phyloP scores from a whole-genome alignment of 2,113 vertebrate genomes.

The Austrofundulus limnaeus region DNA sequence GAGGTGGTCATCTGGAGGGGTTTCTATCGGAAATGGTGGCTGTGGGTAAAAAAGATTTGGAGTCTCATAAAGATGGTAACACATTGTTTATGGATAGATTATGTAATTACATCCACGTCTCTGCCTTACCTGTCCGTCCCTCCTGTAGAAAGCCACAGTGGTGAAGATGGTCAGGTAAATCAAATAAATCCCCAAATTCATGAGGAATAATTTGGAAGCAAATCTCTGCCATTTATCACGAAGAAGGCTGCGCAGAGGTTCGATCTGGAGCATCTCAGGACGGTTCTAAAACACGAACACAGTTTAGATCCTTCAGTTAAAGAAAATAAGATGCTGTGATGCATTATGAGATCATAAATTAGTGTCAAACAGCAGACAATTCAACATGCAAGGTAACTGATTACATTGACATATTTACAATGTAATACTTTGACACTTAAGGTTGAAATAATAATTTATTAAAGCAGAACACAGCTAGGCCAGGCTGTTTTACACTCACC shows the following conservation, averaged over 20 bases:
- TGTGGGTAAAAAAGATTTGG: constrained; percentile 52
- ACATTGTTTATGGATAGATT: no score
- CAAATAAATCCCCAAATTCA: constrained; percentile 82
- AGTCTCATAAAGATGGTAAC: background rate
- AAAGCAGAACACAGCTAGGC: no score
- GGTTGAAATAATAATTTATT: no score
- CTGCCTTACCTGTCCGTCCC: constrained; percentile 75
- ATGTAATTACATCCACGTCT: background rate
- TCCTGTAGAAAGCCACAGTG: constrained; percentile 76
- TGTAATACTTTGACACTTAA: no score
- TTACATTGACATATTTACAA: no score
- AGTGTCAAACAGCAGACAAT: no score
- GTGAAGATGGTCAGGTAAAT: constrained; percentile 84
- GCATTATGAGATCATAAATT: no score
- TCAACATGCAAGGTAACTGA: no score
- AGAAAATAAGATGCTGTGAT: no score
- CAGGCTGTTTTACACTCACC: no score
- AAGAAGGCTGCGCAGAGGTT: constrained; percentile 84
- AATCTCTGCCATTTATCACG: constrained; percentile 84
- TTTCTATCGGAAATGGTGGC: constrained; percentile 79
- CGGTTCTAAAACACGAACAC: constrained; percentile 74
- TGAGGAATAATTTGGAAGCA: constrained; percentile 80
- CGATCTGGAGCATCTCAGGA: constrained; percentile 86
- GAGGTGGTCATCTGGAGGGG: constrained; percentile 72
- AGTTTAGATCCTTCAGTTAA: no score